These are phyloP conservation scores for Stegodyphus dumicola DNA, from an alignment of 1,140 invertebrate species.

Conservation along the genomic window DNA sequence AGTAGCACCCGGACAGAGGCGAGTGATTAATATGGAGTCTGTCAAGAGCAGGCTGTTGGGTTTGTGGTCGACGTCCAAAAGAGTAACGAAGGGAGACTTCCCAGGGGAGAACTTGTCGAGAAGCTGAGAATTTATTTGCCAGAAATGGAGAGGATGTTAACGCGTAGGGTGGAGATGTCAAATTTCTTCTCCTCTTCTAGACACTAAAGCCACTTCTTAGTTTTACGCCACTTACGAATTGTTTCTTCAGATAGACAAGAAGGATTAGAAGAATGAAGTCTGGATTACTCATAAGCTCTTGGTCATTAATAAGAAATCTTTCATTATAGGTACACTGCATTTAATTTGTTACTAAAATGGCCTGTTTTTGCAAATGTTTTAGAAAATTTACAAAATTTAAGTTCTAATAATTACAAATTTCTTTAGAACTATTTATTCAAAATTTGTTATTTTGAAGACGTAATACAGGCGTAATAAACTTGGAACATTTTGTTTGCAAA, in stretches of 20 bases:
- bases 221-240: too few species aligned
- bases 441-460: too few species aligned
- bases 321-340: too few species aligned
- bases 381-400: too few species aligned
- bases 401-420: too few species aligned
- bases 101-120: slow-evolving; percentile 29
- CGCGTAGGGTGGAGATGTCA: not conserved
- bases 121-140: slow-evolving; percentile 46
- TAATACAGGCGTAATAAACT: too few species aligned
- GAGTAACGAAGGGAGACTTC: not conserved
- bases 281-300: too few species aligned
- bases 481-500: too few species aligned
- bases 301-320: too few species aligned
- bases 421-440: too few species aligned
- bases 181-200: not conserved
- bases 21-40: slow-evolving; percentile 43
- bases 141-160: not conserved
- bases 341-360: not conserved
- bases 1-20: slow-evolving; percentile 5
- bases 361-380: not conserved
- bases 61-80: slow-evolving; percentile 13
- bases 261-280: too few species aligned
- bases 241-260: too few species aligned
- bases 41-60: slow-evolving; percentile 26
- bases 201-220: not conserved